These are phyloP conservation scores for Gallirallus australis DNA, from an alignment of 2,797 vertebrate species.

Conservation along the genomic window DNA sequence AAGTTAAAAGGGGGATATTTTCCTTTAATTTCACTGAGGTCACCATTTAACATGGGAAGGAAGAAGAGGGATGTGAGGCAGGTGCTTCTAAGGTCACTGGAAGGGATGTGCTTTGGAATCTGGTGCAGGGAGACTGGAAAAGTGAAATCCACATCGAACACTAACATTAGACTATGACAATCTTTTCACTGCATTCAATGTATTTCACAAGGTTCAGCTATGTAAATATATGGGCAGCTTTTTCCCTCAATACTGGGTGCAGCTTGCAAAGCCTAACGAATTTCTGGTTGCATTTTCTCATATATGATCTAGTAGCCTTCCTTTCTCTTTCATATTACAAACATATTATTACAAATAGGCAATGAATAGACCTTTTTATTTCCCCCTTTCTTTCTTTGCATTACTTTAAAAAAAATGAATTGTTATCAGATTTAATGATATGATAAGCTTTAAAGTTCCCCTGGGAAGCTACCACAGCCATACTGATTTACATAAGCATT, in stretches of 20 bases:
- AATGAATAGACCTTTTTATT: slow-evolving; percentile 31
- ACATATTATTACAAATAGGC: slow-evolving; percentile 52
- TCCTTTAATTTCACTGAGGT: not conserved
- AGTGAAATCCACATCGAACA: not conserved
- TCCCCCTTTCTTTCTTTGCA: not conserved
- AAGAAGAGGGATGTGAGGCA: not conserved
- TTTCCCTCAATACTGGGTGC: not conserved
- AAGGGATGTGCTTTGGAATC: not conserved
- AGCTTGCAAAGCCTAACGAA: slow-evolving; percentile 19
- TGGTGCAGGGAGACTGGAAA: not conserved
- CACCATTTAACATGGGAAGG: not conserved
- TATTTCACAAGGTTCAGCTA: slow-evolving; percentile 41
- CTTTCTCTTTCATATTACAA: slow-evolving; percentile 59
- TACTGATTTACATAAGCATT: slow-evolving; percentile 45
- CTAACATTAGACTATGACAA: not conserved
- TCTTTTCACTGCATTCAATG: not conserved
- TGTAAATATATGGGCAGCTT: slow-evolving; percentile 14
- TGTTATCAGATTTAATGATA: slow-evolving; percentile 70
- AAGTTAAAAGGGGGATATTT: not conserved
- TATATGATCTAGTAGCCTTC: slow-evolving; percentile 33
- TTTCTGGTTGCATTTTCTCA: slow-evolving; percentile 44
- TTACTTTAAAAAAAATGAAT: slow-evolving; percentile 55
- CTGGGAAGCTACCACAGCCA: slow-evolving; percentile 38
- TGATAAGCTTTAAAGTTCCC: slow-evolving; percentile 59
- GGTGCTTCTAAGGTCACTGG: not conserved